Evolutionary conservation across 2,797 vertebrate species (phyloP).

Genomic region (Graptemys geographica): DNA sequence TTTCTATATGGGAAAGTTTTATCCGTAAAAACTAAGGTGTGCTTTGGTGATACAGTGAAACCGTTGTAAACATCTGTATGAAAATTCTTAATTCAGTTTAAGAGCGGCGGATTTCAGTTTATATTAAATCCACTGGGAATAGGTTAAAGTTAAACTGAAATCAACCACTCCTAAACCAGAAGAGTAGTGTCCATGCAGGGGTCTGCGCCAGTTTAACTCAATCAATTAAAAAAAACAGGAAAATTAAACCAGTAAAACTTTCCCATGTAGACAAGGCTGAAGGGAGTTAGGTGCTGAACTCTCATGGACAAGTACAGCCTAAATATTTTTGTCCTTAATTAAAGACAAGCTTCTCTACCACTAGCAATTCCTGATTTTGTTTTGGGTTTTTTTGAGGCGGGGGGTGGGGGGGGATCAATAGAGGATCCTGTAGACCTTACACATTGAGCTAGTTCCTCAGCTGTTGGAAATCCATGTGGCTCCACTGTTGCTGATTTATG

Average conservation of each 20-base stretch:
- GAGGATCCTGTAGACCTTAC: not conserved
- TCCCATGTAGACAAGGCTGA: not conserved
- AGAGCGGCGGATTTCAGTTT: not conserved
- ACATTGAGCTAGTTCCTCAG: too few species aligned
- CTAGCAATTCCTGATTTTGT: not conserved
- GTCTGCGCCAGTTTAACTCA: not conserved
- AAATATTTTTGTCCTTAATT: not conserved
- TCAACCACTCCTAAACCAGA: not conserved
- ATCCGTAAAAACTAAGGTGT: not conserved
- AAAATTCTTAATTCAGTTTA: not conserved
- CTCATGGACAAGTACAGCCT: not conserved
- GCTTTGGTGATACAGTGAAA: not conserved
- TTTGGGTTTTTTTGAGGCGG: not conserved
- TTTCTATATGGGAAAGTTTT: not conserved
- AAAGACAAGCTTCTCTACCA: not conserved
- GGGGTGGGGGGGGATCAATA: fast-evolving
- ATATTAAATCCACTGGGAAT: not conserved
- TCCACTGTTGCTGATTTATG: not conserved
- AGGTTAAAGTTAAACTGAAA: not conserved
- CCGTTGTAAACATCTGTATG: not conserved
- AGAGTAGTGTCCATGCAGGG: not conserved
- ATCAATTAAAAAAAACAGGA: not conserved
- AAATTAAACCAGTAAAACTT: not conserved
- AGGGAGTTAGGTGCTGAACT: not conserved
- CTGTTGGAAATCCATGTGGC: not conserved